phyloP scores from a whole-genome alignment of 2,888 invertebrate genomes.

The Chorisops tibialis region DNA sequence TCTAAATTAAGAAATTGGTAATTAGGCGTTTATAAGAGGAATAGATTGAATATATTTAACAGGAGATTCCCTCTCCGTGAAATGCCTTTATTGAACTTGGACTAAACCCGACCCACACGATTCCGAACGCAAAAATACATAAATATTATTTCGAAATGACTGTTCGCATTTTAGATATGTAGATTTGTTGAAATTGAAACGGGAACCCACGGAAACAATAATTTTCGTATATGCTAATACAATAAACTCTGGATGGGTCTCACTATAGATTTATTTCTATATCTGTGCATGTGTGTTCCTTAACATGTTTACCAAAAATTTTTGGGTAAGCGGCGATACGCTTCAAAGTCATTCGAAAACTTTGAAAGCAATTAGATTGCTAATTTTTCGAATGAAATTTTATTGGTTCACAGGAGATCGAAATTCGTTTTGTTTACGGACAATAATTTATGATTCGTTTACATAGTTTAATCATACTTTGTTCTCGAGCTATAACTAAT shows the following conservation, averaged over 20 bases:
- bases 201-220: conserved; percentile 18
- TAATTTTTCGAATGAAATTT: conserved; percentile 16
- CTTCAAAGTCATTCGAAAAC: conserved; percentile 6
- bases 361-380: conserved; percentile 21
- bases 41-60: conserved; percentile 3
- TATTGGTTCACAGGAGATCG: neutral
- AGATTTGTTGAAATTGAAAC: conserved; percentile 15
- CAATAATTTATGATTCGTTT: no score
- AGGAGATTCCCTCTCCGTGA: neutral
- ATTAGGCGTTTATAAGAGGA: conserved; percentile 8
- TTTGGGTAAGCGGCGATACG: conserved; percentile 9
- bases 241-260: no score
- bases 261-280: neutral
- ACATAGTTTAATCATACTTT: no score
- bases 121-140: neutral
- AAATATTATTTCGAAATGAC: conserved; percentile 22
- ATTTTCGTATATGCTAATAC: conserved; percentile 22
- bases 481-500: no score
- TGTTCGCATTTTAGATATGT: conserved; percentile 23
- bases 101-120: conserved; percentile 11
- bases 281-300: neutral
- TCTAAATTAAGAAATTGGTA: conserved; percentile 24
- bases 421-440: no score
- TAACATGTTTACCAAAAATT: neutral
- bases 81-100: neutral